A percentile compares a stretch with the other conserved stretches of the same genome.
phyloP scores from a whole-genome alignment of 2,797 vertebrate genomes.

The Xenops minutus region DNA sequence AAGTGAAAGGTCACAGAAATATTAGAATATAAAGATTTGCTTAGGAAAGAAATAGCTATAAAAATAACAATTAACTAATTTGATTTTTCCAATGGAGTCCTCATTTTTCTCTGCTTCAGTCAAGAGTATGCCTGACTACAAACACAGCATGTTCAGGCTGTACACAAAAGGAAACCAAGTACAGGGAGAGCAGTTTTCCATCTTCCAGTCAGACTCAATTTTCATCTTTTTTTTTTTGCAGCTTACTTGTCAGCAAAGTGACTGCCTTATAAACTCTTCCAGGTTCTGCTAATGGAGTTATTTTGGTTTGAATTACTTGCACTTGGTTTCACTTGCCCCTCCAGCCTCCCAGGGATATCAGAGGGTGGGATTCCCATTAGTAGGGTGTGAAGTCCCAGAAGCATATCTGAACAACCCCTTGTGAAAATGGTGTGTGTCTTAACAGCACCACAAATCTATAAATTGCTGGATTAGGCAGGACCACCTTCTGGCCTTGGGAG shows the following conservation, averaged over 20 bases:
- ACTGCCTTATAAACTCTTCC: not conserved
- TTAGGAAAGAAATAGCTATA: not conserved
- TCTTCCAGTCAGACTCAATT: not conserved
- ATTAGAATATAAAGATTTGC: not conserved
- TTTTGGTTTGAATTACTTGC: not conserved
- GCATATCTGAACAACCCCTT: not conserved
- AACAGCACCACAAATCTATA: rapidly evolving
- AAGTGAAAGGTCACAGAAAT: not conserved
- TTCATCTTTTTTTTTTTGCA: not conserved
- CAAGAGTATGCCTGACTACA: not conserved
- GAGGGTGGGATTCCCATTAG: not conserved
- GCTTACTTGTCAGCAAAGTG: not conserved
- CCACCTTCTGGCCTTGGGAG: not conserved
- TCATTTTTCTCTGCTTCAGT: not conserved
- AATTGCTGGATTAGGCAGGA: not conserved
- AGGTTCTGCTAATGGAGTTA: not conserved
- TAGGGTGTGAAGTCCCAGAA: not conserved
- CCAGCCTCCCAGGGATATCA: not conserved
- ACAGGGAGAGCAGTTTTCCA: not conserved
- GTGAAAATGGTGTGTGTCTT: not conserved
- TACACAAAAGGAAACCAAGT: not conserved
- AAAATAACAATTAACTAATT: not conserved
- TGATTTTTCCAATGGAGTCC: not conserved
- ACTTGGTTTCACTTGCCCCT: not conserved
- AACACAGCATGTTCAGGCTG: not conserved